Conservation (phyloP, 1,140 invertebrate genomes). For the Branchinecta lynchi region DNA sequence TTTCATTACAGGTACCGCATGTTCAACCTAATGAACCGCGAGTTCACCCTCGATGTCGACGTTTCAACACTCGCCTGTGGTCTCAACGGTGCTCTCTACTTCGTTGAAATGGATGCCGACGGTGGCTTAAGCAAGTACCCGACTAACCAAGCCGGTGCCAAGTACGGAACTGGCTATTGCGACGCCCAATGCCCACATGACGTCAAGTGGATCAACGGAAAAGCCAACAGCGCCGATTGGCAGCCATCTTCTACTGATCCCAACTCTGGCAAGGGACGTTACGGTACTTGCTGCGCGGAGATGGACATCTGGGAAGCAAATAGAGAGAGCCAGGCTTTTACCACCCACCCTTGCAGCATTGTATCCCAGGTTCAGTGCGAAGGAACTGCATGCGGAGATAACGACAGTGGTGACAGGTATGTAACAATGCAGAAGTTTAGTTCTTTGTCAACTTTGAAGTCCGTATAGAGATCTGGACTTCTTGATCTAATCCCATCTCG, state of each 20-base stretch:
- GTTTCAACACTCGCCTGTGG: constrained; percentile 22
- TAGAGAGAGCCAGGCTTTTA: constrained; percentile 21
- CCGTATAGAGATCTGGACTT: too few relatives aligned
- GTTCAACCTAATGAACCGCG: constrained; percentile 24
- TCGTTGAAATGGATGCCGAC: constrained; percentile 25
- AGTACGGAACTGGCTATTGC: constrained; percentile 25
- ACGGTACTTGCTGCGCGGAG: constrained; percentile 23
- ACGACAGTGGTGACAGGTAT: constrained; percentile 21
- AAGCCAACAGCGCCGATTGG: constrained; percentile 23
- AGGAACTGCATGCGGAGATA: constrained; percentile 22
- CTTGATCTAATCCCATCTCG: too few relatives aligned
- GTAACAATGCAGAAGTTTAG: too few relatives aligned
- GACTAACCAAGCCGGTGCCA: constrained; percentile 23
- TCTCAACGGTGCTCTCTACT: constrained; percentile 24
- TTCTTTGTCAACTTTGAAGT: too few relatives aligned
- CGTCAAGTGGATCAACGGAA: constrained; percentile 24
- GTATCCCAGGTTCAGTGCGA: constrained; percentile 21
- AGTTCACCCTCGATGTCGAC: constrained; percentile 24
- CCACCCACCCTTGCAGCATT: constrained; percentile 22
- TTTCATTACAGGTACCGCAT: constrained; percentile 20
- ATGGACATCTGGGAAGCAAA: constrained; percentile 26
- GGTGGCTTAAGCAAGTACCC: constrained; percentile 22
- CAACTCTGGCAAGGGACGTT: constrained; percentile 23
- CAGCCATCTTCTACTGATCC: constrained; percentile 20
- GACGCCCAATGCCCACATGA: constrained; percentile 26